Base-by-base conservation (phyloP, 1,140 invertebrate genomes). In the Campoletis sonorensis region DNA sequence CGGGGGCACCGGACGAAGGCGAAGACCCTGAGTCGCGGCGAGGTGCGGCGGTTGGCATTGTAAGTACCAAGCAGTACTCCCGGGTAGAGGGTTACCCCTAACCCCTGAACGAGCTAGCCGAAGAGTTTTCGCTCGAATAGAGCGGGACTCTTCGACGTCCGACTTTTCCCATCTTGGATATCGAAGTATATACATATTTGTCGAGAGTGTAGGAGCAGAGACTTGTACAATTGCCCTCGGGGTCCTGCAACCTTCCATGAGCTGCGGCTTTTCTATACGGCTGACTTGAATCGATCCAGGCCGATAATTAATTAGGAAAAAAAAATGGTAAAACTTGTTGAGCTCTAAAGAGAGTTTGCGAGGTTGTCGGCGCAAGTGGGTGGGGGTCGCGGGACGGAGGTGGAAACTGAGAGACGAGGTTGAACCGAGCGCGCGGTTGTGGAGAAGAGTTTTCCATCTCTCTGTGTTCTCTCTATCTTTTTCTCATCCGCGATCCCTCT, bases 301-400 rank as follows among this genome's bases (percentile, higher is more conserved):
- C 82, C 83, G 85, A 88, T 89, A 88, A 89, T 89, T 89, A 90
- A 90, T 89, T 89, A 87, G 85, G 88, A 88, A 88, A 89, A 89
- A n/a, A 78, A 83, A 83, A 83, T 80, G 54, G 76, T 61, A 81
- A 85, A 89, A 87, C 86, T 87, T 82, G 80, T 84, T 84, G 87
- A 88, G 87, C 85, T 86, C 51, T 82, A 82, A 86, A 83, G 84
- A 27, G 61, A 26, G 61, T 23, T 67, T 67, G 61, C 45, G 68
- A 71, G 68, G 76, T 75, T 49, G n/a, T 45, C 58, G 80, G 51
- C 72, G 37, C n/a, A 61, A 51, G 54, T 67, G 79, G 70, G 49
- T 61, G 78, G 40, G 40, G 13, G 8, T 45, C 13, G 40, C 40
- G 40, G 40, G 2, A 45, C 5, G 40, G 40, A 13, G 8, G 40